Percentiles rank a stretch among this genome's conserved stretches.
phyloP scores from a whole-genome alignment of 2,797 vertebrate genomes.

The Halcyon smyrnensis region DNA sequence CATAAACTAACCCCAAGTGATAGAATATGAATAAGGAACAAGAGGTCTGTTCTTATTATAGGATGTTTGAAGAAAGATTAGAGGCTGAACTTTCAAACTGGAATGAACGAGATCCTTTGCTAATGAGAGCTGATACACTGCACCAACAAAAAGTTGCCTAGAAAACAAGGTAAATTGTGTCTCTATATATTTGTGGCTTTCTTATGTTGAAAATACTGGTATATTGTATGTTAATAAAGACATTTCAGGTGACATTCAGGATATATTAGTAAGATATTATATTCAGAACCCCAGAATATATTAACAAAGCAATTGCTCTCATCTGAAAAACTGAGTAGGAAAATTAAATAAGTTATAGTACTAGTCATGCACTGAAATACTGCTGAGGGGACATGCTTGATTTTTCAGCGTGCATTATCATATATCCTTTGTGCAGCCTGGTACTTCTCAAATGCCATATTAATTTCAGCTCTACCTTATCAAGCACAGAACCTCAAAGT shows the following conservation, averaged over 20 bases:
- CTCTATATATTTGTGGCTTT: slow-evolving; percentile 23
- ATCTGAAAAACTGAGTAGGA: neutral
- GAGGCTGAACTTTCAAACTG: slow-evolving; percentile 4
- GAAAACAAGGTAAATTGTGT: slow-evolving; percentile 25
- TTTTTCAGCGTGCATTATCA: neutral
- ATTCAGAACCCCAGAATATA: neutral
- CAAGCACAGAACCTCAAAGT: neutral
- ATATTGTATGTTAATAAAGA: neutral
- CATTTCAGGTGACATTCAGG: slow-evolving; percentile 22
- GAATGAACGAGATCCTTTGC: slow-evolving; percentile 1
- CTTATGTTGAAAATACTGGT: neutral
- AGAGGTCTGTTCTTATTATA: slow-evolving; percentile 32
- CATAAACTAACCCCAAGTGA: slow-evolving; percentile 40
- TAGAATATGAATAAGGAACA: neutral
- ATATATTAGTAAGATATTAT: slow-evolving; percentile 28
- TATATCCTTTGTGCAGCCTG: neutral
- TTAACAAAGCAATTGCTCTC: neutral
- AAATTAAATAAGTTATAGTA: slow-evolving; percentile 15
- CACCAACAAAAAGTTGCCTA: slow-evolving; percentile 9
- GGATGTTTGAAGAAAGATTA: slow-evolving; percentile 58
- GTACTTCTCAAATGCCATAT: neutral
- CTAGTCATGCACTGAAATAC: neutral
- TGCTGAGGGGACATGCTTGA: neutral
- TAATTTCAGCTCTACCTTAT: neutral
- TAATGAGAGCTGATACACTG: neutral